Conservation (phyloP, 2,888 invertebrate species). For the Anthophora plumipes region DNA sequence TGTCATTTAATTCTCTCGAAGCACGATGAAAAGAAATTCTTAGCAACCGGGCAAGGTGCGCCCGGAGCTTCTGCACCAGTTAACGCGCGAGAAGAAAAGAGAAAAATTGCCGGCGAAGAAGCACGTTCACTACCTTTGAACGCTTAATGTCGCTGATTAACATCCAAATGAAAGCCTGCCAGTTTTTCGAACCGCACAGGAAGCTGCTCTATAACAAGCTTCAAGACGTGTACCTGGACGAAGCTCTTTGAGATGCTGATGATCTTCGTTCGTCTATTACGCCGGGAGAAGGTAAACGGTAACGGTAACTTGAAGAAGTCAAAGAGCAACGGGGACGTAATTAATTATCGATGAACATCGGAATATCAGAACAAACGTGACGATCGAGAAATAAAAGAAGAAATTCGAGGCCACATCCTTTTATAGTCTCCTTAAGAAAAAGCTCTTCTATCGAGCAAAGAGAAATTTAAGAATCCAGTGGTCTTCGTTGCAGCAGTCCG, state of each 20-base stretch:
- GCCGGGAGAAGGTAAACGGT: constrained; percentile 2
- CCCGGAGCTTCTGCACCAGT: constrained; percentile 5
- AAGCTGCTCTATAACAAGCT: constrained; percentile 35
- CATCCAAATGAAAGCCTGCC: constrained; percentile 10
- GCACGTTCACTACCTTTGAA: neutral
- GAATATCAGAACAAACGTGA: neutral
- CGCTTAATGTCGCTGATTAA: neutral
- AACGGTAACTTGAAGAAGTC: constrained; percentile 1
- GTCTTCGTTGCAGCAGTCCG: neutral
- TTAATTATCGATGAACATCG: constrained; percentile 14
- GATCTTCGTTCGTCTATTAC: neutral
- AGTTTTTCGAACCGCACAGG: constrained; percentile 1
- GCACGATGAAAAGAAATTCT: constrained; percentile 15
- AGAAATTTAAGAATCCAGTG: constrained; percentile 1
- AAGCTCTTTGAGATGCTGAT: constrained; percentile 28
- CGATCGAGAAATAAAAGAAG: neutral
- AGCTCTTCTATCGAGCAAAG: neutral
- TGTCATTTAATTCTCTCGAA: constrained; percentile 27
- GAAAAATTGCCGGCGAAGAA: neutral
- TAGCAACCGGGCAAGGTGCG: neutral
- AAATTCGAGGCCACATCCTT: neutral
- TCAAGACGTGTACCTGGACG: constrained; percentile 33
- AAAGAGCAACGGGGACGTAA: neutral
- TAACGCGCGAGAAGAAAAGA: neutral
- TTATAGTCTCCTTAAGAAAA: neutral